Evolutionary conservation across 1,140 invertebrate genomes (phyloP).

Genomic region (Phenacoccus solenopsis): DNA sequence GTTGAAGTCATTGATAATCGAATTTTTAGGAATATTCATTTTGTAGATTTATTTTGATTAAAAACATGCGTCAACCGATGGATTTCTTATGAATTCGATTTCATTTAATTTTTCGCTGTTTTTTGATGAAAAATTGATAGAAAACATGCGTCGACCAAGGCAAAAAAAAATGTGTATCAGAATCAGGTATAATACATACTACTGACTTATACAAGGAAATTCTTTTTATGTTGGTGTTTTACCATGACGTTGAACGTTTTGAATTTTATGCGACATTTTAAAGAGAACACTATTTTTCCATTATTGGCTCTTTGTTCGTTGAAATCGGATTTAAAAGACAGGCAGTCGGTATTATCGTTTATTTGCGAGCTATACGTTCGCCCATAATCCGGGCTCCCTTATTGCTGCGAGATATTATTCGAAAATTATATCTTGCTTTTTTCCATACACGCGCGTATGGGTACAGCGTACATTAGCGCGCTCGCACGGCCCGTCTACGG

Average conservation of each 20-base stretch:
- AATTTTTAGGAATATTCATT: too few relatives aligned
- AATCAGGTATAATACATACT: too few relatives aligned
- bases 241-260: not conserved
- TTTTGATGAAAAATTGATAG: too few relatives aligned
- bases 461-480: not conserved
- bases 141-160: too few relatives aligned
- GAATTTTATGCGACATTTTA: constrained; percentile 7
- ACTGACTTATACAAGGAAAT: constrained; percentile 3
- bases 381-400: not conserved
- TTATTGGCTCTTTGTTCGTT: constrained; percentile 13
- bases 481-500: too few relatives aligned
- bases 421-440: not conserved
- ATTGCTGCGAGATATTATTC: constrained; percentile 14
- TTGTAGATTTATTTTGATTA: too few relatives aligned
- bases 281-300: constrained; percentile 15
- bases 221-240: not conserved
- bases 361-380: not conserved
- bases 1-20: too few relatives aligned
- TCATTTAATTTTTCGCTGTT: too few relatives aligned
- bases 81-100: too few relatives aligned
- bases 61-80: too few relatives aligned
- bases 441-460: too few relatives aligned
- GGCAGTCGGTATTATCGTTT: constrained; percentile 5
- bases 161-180: too few relatives aligned
- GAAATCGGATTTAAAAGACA: constrained; percentile 18